phyloP scores from a whole-genome alignment of 2,113 vertebrate species.

The Myotis brandtii region DNA sequence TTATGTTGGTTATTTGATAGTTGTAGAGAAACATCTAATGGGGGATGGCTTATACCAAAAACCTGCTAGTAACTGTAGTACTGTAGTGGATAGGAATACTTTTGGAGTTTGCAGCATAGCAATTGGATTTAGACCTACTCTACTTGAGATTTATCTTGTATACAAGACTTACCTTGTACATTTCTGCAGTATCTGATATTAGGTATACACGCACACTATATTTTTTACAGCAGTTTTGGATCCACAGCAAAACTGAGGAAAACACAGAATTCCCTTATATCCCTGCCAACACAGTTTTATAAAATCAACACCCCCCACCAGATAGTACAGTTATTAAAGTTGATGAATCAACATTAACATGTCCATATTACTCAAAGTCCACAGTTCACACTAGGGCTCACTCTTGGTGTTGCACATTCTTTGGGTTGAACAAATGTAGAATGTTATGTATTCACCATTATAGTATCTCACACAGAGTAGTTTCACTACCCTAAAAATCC shows the following conservation, averaged over 20 bases:
- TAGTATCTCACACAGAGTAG: background rate
- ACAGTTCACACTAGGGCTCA: background rate
- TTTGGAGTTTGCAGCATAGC: background rate
- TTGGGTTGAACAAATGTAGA: background rate
- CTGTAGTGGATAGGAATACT: background rate
- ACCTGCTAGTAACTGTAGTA: background rate
- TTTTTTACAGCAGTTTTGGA: background rate
- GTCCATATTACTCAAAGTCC: background rate
- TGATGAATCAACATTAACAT: background rate
- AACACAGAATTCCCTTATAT: background rate
- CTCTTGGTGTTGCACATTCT: background rate
- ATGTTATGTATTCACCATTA: background rate
- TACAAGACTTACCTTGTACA: background rate
- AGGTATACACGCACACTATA: background rate
- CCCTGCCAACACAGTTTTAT: background rate
- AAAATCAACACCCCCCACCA: background rate
- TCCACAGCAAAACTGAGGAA: constrained; percentile 6
- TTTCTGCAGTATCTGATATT: background rate
- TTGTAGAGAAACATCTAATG: background rate
- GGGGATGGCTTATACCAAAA: background rate
- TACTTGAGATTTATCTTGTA: background rate
- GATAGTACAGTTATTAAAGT: background rate
- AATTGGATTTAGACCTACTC: background rate
- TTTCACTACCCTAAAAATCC: background rate
- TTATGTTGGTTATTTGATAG: background rate